Base-by-base conservation (phyloP, 2,113 vertebrate species). In the Buteo buteo region DNA sequence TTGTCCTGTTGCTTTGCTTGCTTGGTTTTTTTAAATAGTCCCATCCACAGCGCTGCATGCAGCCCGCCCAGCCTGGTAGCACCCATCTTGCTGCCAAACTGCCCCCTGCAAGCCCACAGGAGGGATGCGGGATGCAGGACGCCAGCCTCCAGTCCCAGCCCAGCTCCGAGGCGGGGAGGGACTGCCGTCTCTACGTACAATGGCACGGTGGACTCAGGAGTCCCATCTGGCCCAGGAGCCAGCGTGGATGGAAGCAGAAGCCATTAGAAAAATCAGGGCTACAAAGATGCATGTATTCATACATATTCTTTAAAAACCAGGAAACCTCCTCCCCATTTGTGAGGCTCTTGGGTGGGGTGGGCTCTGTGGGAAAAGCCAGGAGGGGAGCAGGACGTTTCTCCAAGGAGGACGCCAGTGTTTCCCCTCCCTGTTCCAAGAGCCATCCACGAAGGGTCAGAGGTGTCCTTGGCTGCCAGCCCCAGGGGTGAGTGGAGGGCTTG, bases 381-480 rank as follows among this genome's bases (percentile, higher is more conserved):
- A 92, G 47, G 29, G 29, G 19, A 92, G 40, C n/a, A 81, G n/a
- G 52, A 49, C 3, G 2, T 59, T 71, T 86, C 86, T 58, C 80
- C 54, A n/a, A 72, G 52, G 85, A 82, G 15, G 20, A 71, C 17
- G 24, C 6, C 61, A 25, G 25, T 13, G 31, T 47, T 81, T 79
- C 24, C 70, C 65, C 32, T 94, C 72, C 55, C 38, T 69, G 65
- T 78, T 67, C 76, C 73, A 82, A 67, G n/a, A 93, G 73, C 16
- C 34, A 67, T 15, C 44, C 65, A 28, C 3, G 21, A 50, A 52
- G 31, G 67, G 44, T 40, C 62, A 31, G 52, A 70, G 34, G 13
- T 0, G 0, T 24, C 34, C 62, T 24, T 0, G 2, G 58, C 36
- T 55, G 54, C 38, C 2, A 2, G 85, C n/a, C 54, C 38, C 17